Conservation (phyloP, 2,888 invertebrate genomes). For the Poecilobothrus nobilitatus region DNA sequence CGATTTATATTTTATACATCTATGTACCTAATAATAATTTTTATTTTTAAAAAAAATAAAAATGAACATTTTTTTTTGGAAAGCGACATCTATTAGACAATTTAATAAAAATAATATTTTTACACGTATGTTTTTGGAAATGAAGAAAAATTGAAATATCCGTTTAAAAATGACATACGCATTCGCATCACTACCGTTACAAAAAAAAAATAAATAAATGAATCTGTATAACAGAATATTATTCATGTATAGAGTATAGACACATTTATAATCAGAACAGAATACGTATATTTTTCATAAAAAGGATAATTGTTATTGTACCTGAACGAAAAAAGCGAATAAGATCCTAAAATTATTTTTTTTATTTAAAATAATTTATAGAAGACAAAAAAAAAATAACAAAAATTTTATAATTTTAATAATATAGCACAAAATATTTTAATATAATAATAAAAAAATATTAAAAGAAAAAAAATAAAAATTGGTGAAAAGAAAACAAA, state of each 20-base stretch:
- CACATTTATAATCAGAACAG: no score
- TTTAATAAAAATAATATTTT: no score
- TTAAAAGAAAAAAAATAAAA: background rate
- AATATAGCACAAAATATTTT: background rate
- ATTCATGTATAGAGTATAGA: no score
- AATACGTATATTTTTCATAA: background rate
- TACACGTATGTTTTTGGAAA: no score
- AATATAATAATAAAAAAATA: no score
- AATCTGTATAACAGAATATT: background rate
- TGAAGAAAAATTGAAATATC: background rate
- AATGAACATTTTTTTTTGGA: no score
- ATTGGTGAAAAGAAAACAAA: background rate
- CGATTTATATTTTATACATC: no score
- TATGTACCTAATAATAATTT: no score
- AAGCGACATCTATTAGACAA: no score
- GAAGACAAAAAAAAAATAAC: background rate
- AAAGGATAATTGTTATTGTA: constrained; percentile 1
- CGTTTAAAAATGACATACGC: background rate
- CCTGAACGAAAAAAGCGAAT: background rate
- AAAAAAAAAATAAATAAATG: background rate
- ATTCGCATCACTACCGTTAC: background rate
- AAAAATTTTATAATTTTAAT: background rate
- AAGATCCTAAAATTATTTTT: background rate
- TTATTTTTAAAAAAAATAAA: no score
- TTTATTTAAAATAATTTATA: background rate